Evolutionary conservation across 2,888 invertebrate species (phyloP), one percentile per base, ranked within the genome.

Genomic region (Patella depressa): DNA sequence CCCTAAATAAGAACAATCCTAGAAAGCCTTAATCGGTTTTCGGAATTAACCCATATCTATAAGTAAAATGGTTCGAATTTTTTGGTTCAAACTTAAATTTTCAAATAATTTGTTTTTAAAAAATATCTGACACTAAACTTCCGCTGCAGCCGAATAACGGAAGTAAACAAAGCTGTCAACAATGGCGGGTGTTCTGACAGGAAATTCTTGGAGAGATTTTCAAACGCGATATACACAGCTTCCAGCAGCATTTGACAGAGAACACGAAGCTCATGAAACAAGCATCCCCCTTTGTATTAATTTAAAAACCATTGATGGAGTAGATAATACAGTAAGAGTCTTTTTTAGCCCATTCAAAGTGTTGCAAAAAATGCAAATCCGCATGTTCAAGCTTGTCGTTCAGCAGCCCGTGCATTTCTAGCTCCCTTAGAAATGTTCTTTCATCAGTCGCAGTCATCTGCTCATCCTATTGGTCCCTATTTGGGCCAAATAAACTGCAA

Each of bases 181-280:
- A 72, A 88, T 88, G 88, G 87, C 87, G 85, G 85, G 83, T 78
- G 80, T 85, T 78, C 83, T 86, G 79, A 86, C 85, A 76, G 87
- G 85, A 70, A 86, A 83, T 78, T 84, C 85, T 80, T 88, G 88
- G 88, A 83, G 83, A 79, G 85, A 87, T n/a, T 89, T 89, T 82
- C 83, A 84, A 70, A 85, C 82, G 57, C 87, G 86, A 82, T 86
- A 87, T 80, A 77, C 80, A 12, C 83, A 83, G 75, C 72, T 88
- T n/a, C 88, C 88, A 9, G 84, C 88, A 45, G 87, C 88, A 57
- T 88, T 88, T 81, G 88, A 88, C 79, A 80, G 89, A 71, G 85
- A 87, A 74, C 86, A 88, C 80, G 85, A 86, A 54, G 86, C 88
- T 45, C 87, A 83, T 55, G 84, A 87, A 73, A 84, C 86, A 29